Conservation (phyloP, 2,113 vertebrate species). For the Halichoerus grypus region DNA sequence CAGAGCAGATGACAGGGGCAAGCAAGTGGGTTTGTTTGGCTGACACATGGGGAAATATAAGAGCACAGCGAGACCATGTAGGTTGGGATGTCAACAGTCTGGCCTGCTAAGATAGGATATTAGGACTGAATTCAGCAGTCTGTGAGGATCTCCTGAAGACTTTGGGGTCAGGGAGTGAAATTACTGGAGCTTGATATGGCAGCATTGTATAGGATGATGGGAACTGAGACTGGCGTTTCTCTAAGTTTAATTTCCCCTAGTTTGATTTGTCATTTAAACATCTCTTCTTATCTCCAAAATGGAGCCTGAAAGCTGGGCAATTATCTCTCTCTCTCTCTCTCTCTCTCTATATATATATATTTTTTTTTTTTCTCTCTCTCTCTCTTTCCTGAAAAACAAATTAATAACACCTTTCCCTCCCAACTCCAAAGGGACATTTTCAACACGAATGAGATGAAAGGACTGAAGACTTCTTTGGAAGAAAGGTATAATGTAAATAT, state of each 20-base stretch:
- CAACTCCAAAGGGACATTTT: constrained; percentile 58
- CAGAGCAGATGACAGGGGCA: background rate
- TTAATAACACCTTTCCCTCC: constrained; percentile 52
- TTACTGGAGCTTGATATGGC: background rate
- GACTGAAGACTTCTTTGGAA: constrained; percentile 50
- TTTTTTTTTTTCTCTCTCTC: constrained; percentile 18
- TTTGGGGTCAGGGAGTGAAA: background rate
- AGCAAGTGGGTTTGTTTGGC: background rate
- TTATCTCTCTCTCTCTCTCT: background rate
- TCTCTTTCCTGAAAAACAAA: constrained; percentile 41
- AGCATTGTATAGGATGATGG: background rate
- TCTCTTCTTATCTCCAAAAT: constrained; percentile 46
- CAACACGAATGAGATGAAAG: constrained; percentile 63
- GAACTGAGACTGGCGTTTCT: background rate
- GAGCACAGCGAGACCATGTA: background rate
- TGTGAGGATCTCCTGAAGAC: background rate
- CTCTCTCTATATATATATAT: background rate
- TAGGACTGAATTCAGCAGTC: background rate
- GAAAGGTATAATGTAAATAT: constrained; percentile 66
- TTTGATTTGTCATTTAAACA: constrained; percentile 41
- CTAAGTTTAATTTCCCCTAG: constrained; percentile 14
- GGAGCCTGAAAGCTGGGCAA: constrained; percentile 18
- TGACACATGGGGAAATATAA: background rate
- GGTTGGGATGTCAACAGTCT: background rate
- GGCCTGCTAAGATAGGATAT: background rate